Evolutionary conservation across 2,888 invertebrate genomes (phyloP).

Genomic region (Marasmarcha lunaedactyla): DNA sequence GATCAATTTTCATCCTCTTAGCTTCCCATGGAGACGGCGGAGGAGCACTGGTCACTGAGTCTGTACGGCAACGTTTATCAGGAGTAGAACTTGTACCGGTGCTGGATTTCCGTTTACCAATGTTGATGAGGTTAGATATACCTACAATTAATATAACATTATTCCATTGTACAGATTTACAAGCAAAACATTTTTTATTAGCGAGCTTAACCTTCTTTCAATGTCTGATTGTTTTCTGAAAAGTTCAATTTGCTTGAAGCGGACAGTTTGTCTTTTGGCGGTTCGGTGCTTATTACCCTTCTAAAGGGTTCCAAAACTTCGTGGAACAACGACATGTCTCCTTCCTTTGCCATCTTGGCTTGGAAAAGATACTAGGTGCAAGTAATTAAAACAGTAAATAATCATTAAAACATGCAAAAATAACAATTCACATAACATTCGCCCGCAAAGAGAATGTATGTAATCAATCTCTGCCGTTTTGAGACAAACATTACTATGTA

Average conservation of each 20-base stretch:
- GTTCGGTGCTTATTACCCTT: conserved; percentile 55
- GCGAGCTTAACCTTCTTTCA: conserved; percentile 43
- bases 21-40: conserved; percentile 76
- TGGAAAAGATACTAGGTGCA: too few species aligned
- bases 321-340: conserved; percentile 55
- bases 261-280: conserved; percentile 58
- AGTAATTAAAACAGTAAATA: too few species aligned
- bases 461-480: too few species aligned
- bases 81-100: conserved; percentile 38
- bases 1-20: conserved; percentile 73
- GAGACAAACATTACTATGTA: too few species aligned
- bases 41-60: conserved; percentile 31
- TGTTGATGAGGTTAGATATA: conserved; percentile 35
- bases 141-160: conserved; percentile 21
- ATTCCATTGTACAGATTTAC: too few species aligned
- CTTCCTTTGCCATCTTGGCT: conserved; percentile 47
- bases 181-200: too few species aligned
- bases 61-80: conserved; percentile 43
- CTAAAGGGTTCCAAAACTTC: conserved; percentile 61
- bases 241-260: conserved; percentile 54
- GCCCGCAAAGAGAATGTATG: too few species aligned
- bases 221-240: conserved; percentile 52
- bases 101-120: conserved; percentile 54
- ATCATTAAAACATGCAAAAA: conserved; percentile 3
- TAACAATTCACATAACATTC: neutral